Evolutionary conservation across 2,113 vertebrate species (phyloP).

Genomic region (Rattus norvegicus): GRCr8 NC_086021.1:50924001-50924500

Average conservation of each 20-base stretch:
- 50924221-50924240: constrained; percentile 16
- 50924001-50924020: background rate
- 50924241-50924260: constrained; percentile 59
- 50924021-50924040: background rate
- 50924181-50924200: constrained; percentile 9
- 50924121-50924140: background rate
- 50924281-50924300: constrained; percentile 74
- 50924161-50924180: background rate
- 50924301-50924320: constrained; percentile 75
- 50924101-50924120: constrained; percentile 29
- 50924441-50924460: constrained; percentile 84
- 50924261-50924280: constrained; percentile 74
- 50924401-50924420: constrained; percentile 84
- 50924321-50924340: constrained; percentile 81
- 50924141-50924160: background rate
- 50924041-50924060: background rate
- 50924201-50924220: background rate
- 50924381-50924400: constrained; percentile 83
- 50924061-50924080: background rate
- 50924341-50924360: constrained; percentile 61
- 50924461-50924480: constrained; percentile 83
- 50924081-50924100: background rate
- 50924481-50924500: constrained; percentile 69
- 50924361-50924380: constrained; percentile 75
- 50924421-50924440: constrained; percentile 84